A percentile compares a stretch with the other conserved stretches of the same genome.
Evolutionary conservation across 2,797 vertebrate species (phyloP).

Genomic region (Apodemus agrarius): DNA sequence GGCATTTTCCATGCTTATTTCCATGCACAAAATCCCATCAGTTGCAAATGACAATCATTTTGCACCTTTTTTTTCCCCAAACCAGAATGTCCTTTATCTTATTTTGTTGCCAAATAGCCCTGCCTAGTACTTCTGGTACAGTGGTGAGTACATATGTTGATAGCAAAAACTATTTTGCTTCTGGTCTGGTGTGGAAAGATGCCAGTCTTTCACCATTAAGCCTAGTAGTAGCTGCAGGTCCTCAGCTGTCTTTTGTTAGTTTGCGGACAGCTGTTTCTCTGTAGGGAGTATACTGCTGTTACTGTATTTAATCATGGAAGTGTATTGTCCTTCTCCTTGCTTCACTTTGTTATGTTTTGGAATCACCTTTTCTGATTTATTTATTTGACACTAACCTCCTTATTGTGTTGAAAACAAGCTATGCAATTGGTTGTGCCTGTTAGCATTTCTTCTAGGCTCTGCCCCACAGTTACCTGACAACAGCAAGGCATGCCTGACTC

Average conservation of each 20-base stretch:
- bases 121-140: constrained; percentile 3
- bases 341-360: not conserved
- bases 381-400: not conserved
- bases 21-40: not conserved
- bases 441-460: not conserved
- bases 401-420: constrained; percentile 5
- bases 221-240: not conserved
- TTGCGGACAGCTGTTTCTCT: constrained; percentile 10
- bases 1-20: constrained; percentile 53
- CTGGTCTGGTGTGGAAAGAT: not conserved
- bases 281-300: not conserved
- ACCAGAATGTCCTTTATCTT: constrained; percentile 42
- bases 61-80: not conserved
- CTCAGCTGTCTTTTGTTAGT: not conserved
- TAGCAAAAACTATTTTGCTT: not conserved
- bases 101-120: constrained; percentile 47
- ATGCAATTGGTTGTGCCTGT: not conserved
- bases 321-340: not conserved
- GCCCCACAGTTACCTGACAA: not conserved
- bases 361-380: not conserved
- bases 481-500: not conserved
- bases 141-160: not conserved
- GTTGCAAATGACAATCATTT: constrained; percentile 42
- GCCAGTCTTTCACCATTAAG: not conserved
- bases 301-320: not conserved